Evolutionary conservation across 2,113 vertebrate genomes (phyloP).

Genomic region (Todiramphus chloris): DNA sequence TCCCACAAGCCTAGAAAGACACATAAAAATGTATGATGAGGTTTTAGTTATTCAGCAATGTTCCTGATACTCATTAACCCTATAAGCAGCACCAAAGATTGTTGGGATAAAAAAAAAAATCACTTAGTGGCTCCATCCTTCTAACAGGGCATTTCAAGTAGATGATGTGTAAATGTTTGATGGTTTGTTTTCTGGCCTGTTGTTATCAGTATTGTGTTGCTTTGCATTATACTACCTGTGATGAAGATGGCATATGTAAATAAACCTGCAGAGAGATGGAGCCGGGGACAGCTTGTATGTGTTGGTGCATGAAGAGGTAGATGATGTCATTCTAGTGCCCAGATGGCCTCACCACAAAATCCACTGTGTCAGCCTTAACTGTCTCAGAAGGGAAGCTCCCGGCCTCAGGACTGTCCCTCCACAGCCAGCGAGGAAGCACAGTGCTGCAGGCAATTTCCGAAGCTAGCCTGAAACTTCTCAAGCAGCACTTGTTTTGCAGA

Average conservation of each 20-base stretch:
- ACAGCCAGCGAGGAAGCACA: not conserved
- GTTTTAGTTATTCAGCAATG: not conserved
- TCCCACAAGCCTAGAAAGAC: not conserved
- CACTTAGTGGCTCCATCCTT: not conserved
- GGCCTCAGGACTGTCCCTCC: not conserved
- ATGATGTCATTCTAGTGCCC: not conserved
- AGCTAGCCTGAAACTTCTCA: not conserved
- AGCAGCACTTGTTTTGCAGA: not conserved
- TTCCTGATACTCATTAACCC: not conserved
- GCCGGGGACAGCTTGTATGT: not conserved
- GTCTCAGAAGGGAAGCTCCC: not conserved
- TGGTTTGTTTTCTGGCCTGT: not conserved
- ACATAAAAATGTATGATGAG: not conserved
- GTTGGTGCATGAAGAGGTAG: not conserved
- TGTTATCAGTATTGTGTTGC: not conserved
- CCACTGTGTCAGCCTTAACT: not conserved
- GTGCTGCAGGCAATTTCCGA: not conserved
- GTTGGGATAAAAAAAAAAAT: not conserved
- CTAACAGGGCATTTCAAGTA: not conserved
- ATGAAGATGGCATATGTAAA: not conserved
- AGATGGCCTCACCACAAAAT: not conserved
- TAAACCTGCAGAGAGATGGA: not conserved
- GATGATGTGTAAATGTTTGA: not conserved
- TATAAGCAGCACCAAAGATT: not conserved
- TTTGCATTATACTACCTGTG: not conserved